Conservation (phyloP, 2,888 invertebrate species). For the Dryobotodes eremita region DNA sequence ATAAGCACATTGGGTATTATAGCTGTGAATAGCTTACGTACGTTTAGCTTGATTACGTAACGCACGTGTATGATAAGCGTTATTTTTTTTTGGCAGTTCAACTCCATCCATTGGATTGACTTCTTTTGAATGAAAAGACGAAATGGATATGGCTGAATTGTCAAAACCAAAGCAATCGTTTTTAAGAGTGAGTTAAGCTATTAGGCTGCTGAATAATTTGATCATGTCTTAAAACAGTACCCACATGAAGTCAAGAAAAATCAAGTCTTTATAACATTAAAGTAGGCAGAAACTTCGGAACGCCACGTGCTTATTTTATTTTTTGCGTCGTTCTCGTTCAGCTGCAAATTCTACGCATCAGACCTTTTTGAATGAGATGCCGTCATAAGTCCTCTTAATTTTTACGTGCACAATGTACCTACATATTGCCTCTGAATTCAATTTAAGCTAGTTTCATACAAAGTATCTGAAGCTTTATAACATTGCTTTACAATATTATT, state of each 20-base stretch:
- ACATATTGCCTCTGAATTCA: background rate
- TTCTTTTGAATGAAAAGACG: background rate
- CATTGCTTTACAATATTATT: conserved; percentile 23
- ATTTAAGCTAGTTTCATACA: background rate
- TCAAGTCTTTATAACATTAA: too few relatives aligned
- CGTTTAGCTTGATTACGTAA: background rate
- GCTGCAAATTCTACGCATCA: background rate
- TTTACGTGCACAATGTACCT: background rate
- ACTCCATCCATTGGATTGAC: background rate
- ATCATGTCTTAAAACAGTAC: too few relatives aligned
- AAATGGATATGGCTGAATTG: background rate
- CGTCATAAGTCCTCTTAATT: background rate
- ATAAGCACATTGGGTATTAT: conserved; percentile 12
- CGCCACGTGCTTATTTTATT: too few relatives aligned
- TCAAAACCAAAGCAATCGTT: background rate
- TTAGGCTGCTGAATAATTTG: background rate
- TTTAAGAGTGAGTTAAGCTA: background rate
- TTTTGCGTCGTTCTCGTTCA: background rate
- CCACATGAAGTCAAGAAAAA: too few relatives aligned
- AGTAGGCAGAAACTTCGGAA: too few relatives aligned
- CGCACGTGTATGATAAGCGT: background rate
- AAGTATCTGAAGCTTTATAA: conserved; percentile 18
- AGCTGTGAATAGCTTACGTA: background rate
- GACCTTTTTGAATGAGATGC: background rate
- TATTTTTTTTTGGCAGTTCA: background rate